Percentiles rank a stretch among this genome's conserved stretches.
phyloP scores from a whole-genome alignment of 2,888 invertebrate species.

The Ganaspis brasiliensis region DNA sequence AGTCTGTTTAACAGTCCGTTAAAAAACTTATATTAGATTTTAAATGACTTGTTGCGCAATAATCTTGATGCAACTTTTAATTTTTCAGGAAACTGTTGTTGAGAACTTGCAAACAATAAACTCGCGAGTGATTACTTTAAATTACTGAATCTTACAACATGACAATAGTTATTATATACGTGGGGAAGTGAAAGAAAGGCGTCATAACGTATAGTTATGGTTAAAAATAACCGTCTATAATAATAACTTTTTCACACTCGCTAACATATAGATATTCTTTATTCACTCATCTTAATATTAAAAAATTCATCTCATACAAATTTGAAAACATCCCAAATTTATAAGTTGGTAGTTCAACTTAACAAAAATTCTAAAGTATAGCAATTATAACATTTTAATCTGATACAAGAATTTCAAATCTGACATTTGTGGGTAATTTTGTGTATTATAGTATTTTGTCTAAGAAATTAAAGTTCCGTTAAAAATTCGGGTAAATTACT shows the following conservation, averaged over 20 bases:
- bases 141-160: constrained; percentile 21
- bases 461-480: no score
- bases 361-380: no score
- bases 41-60: not conserved
- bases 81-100: constrained; percentile 8
- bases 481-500: no score
- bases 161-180: constrained; percentile 14
- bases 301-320: no score
- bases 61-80: constrained; percentile 18
- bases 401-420: no score
- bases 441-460: no score
- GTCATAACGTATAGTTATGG: not conserved
- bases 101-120: not conserved
- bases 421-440: no score
- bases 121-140: constrained; percentile 18
- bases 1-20: not conserved
- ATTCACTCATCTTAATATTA: no score
- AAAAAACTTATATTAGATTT: constrained; percentile 6
- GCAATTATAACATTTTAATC: no score
- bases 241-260: not conserved
- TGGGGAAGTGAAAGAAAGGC: constrained; percentile 7
- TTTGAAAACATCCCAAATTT: no score
- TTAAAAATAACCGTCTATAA: not conserved
- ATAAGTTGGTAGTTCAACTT: no score
- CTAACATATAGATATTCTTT: not conserved